phyloP scores from a whole-genome alignment of 2,888 invertebrate genomes.

The Ornithoptera alexandrae region DNA sequence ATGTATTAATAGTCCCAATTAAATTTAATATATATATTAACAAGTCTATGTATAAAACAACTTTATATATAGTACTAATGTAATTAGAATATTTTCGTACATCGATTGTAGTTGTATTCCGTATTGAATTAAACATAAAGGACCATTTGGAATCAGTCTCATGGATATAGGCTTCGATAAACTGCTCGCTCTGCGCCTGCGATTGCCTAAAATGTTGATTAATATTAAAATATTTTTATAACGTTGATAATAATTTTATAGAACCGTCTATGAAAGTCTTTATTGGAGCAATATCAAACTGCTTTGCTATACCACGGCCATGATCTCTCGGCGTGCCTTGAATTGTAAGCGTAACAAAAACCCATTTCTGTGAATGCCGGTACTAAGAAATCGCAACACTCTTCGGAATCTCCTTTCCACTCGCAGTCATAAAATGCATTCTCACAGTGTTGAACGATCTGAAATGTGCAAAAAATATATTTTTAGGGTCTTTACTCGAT shows the following conservation, averaged over 20 bases:
- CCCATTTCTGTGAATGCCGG: constrained; percentile 88
- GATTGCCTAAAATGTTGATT: constrained; percentile 19
- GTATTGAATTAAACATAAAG: constrained; percentile 76
- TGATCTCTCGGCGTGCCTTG: constrained; percentile 76
- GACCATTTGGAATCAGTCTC: constrained; percentile 85
- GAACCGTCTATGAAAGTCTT: background rate
- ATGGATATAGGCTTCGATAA: constrained; percentile 78
- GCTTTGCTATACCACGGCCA: constrained; percentile 75
- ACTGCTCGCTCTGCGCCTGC: constrained; percentile 63
- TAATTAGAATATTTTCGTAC: constrained; percentile 46
- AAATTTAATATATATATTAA: background rate
- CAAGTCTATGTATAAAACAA: too few relatives aligned
- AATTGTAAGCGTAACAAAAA: constrained; percentile 87
- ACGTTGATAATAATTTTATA: background rate
- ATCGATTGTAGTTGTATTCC: constrained; percentile 67
- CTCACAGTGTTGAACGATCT: constrained; percentile 82
- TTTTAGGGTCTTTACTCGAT: background rate
- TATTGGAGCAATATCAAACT: constrained; percentile 11
- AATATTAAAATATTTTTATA: background rate
- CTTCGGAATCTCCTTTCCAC: constrained; percentile 83
- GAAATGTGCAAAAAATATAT: constrained; percentile 26
- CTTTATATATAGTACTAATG: too few relatives aligned
- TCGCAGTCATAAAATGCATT: constrained; percentile 81
- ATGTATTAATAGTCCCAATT: background rate
- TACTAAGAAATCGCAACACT: constrained; percentile 83